Evolutionary conservation across 1,140 invertebrate genomes (phyloP), one percentile per base, ranked within the genome.

Genomic region (Phymastichus coffea): DNA sequence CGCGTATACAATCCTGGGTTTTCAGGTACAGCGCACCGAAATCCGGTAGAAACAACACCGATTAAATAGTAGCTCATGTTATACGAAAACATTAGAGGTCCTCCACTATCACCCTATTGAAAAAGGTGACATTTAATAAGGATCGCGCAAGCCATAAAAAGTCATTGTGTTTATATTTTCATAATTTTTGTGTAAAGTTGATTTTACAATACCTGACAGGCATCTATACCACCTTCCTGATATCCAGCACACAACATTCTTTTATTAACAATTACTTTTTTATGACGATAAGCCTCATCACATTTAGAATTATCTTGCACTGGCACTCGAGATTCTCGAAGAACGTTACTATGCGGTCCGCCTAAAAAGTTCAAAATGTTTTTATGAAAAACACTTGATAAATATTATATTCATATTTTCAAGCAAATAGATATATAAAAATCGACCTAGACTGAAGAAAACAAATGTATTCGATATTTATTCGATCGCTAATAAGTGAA

Each of bases 1-100:
- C 87, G 82, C n/a, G 89, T 84, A 78, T 94, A 93, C 52, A 94
- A 87, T 14, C 92, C 86, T 14, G 92, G 85, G 71, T 83, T 86
- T 61, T 87, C 86, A 44, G 85, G 75, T 74, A 86, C 81, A 55
- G 89, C 91, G 72, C 91, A 92, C 68, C 82, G 80, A 40, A 81
- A 84, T 0, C 90, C 90, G 63, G 86, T 92, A n/a, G 88, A 91
- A 1, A 91, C 88, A 0, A 92, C 81, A 1, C 90, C 90, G 53
- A 90, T 84, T 51, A 84, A 73, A 61, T 86, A 85, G 67, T 78
- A 88, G 2, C 46, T 66, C n/a, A 61, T 48, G 1, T 37, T 15
- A 2, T 54, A 23, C 25, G 37, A 17, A 80, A 80, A 71, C 88
- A 94, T 91, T 7, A 94, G 68, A 1, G 92, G 92, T n/a, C 92